phyloP scores from a whole-genome alignment of 2,888 invertebrate species.

The Ormyrus labotus region DNA sequence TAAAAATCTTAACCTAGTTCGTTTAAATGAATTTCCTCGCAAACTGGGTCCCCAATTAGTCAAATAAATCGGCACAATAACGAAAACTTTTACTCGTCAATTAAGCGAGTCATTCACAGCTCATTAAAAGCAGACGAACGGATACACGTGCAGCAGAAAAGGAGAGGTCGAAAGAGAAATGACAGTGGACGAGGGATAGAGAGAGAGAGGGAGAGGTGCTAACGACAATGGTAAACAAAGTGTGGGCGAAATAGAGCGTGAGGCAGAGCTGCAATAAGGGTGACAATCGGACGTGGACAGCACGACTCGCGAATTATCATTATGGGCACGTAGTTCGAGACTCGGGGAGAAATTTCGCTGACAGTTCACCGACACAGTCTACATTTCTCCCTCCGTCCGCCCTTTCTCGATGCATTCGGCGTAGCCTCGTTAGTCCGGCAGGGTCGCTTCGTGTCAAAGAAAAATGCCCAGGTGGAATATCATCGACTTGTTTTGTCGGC shows the following conservation, averaged over 20 bases:
- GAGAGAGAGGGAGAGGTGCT: not conserved
- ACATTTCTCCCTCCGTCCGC: constrained; percentile 14
- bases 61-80: too few species aligned
- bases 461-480: constrained; percentile 31
- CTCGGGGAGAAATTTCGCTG: constrained; percentile 36
- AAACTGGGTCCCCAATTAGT: too few species aligned
- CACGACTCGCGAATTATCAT: constrained; percentile 36
- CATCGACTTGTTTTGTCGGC: constrained; percentile 18
- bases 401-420: constrained; percentile 22
- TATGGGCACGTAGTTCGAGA: constrained; percentile 40
- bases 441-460: constrained; percentile 27
- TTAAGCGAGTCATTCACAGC: too few species aligned
- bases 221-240: not conserved
- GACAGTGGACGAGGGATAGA: not conserved
- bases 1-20: too few species aligned
- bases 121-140: too few species aligned
- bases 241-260: not conserved
- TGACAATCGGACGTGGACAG: constrained; percentile 14
- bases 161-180: not conserved
- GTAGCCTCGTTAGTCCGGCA: constrained; percentile 25
- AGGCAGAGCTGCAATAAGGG: too few species aligned
- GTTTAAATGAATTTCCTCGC: too few species aligned
- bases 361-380: constrained; percentile 30
- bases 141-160: too few species aligned
- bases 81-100: too few species aligned